These are phyloP conservation scores for Trachemys scripta DNA, from an alignment of 2,113 vertebrate species.

Conservation along the genomic window DNA sequence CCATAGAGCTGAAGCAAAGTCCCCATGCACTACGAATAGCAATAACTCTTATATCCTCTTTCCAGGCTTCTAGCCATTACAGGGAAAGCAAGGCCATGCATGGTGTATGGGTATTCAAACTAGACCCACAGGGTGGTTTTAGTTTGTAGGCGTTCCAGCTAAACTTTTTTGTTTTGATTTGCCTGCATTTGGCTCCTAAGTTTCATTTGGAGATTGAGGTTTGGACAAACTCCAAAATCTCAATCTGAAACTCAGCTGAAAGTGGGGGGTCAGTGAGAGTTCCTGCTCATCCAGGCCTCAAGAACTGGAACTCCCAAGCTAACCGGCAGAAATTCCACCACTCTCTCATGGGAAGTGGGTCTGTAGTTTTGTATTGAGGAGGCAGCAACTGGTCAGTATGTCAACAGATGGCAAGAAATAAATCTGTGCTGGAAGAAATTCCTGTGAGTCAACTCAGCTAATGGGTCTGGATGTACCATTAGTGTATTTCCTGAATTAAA, in stretches of 20 bases:
- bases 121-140: fast-evolving
- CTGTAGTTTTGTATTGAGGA: not conserved
- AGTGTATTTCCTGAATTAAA: not conserved
- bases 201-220: not conserved
- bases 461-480: too few species aligned
- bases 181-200: not conserved
- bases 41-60: not conserved
- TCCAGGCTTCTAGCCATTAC: not conserved
- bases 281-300: not conserved
- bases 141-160: not conserved
- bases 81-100: not conserved
- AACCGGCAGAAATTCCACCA: not conserved
- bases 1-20: not conserved
- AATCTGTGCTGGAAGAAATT: not conserved
- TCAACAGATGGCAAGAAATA: not conserved
- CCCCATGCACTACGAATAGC: not conserved
- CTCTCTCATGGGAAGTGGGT: not conserved
- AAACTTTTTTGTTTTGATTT: not conserved
- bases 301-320: not conserved
- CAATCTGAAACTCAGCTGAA: too few species aligned
- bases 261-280: not conserved
- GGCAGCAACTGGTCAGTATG: not conserved
- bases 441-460: not conserved
- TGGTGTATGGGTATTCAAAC: fast-evolving
- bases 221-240: not conserved